Evolutionary conservation across 2,888 invertebrate species (phyloP), one percentile per base, ranked within the genome.

Genomic region (Lasioglossum leucozonium): DNA sequence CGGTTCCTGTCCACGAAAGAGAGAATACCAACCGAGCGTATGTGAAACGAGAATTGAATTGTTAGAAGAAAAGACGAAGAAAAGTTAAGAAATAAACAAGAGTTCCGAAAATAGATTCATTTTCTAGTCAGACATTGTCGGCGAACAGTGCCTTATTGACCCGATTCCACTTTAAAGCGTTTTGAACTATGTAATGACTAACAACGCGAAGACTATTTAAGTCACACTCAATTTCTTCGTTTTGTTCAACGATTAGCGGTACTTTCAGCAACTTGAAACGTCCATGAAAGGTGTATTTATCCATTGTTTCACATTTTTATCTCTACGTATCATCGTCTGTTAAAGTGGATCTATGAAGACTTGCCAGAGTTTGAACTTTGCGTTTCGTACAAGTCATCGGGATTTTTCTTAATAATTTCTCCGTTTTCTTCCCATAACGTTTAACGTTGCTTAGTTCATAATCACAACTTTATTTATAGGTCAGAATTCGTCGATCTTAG

Each of bases 51-150:
- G 87, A 86, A 72, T 77, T 81, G 85, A 88, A 82, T 87, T 76
- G 84, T 81, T 79, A 87, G 81, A 82, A 88, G 81, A 86, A 82
- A 85, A 89, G 73, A 87, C 69, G 69, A 71, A 72, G 84, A 89
- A 89, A 91, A 88, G 62, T 85, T 69, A 75, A 26, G 79, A 89
- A 44, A 87, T 10, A 81, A 73, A 81, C 83, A 90, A 90, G 91
- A 93, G 93, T 94, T 93, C 93, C 93, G 91, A 90, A 92, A 92
- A 93, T 93, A 94, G 94, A 94, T 95, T 95, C 94, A 93, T 95
- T 94, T 95, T 95, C 95, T 95, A 95, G 95, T 95, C 95, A 95
- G 93, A 93, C 93, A 95, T 93, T 94, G 94, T 94, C 94, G 94
- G 92, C 93, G 93, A 95, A 94, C 95, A 95, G 95, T 95, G 95